Evolutionary conservation across 2,888 invertebrate genomes (phyloP), one percentile per base, ranked within the genome.

Genomic region (Perithous albicinctus): DNA sequence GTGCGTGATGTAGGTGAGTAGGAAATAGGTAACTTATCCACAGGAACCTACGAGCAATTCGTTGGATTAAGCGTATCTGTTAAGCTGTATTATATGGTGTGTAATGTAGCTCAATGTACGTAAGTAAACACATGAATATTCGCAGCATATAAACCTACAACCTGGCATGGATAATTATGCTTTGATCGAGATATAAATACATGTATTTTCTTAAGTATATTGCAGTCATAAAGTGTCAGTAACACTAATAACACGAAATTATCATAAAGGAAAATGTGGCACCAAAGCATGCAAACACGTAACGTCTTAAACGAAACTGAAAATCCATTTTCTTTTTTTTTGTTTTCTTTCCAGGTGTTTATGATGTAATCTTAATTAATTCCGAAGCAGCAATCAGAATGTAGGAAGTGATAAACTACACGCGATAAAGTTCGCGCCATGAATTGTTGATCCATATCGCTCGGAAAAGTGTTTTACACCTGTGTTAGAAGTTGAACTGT

Each of bases 1-100:
- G 69, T 70, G 63, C 61, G 29, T 67, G 64, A 76, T 80, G 67
- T 82, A 82, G 81, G 81, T 78, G 78, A 82, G 78, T 66, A 70
- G 78, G 56, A 77, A 69, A 70, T 59, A 66, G 29, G 35, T n/a
- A n/a, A 59, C 59, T 15, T 51, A 61, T 23, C 46, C 41, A 23
- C 43, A 51, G 64, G 32, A 72, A 61, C 29, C 46, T 23, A 61
- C 48, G 32, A 15, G 3, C 15, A 59, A n/a, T n/a, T 41, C 41
- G 41, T 54, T 41, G 74, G 26, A 18, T 64, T 61, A 23, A 66
- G 6, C 32, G 6, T 38, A 12, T 20, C 18, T n/a, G 38, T n/a
- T 54, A 67, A 43, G 12, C n/a, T 8, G 23, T 20, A 20, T n/a
- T 23, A n/a, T n/a, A n/a, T n/a, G n/a, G n/a, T n/a, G 46, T 20